Base-by-base conservation (phyloP, 2,113 vertebrate species). In the Machaerirhynchus nigripectus region DNA sequence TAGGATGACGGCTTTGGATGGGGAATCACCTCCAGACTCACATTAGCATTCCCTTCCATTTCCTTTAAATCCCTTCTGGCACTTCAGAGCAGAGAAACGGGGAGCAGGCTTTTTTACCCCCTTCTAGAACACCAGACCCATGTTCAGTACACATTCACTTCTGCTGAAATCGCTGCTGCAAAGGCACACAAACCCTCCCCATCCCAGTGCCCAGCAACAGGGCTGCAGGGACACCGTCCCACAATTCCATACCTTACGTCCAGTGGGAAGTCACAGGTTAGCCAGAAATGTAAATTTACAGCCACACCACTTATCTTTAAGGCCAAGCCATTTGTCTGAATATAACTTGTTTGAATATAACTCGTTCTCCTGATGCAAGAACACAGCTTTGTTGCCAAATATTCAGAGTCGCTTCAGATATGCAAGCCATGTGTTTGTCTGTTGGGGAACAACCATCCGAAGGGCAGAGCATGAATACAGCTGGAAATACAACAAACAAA, bases 121-220 rank as follows among this genome's bases (percentile, higher is more conserved):
- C 8, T 65, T 42, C 53, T 21, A 70, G 33, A 65, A 26, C 21
- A 28, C 13, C 3, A 2, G 18, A 30, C 15, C 27, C 28, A 26
- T 0, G 0, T 22, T 57, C 42, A 56, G 68, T 61, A 59, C 3
- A 1, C 15, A 15, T 7, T 1, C 6, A 13, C 7, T 4, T 35
- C 42, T 74, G 42, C 11, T 59, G 40, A 53, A 64, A 37, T 68
- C 17, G 33, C 35, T 70, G 49, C 33, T 55, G 35, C 30, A 30
- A 67, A 78, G 65, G 40, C 9, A 37, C 50, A 24, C 18, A n/a
- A 73, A 61, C 23, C 35, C 44, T 52, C 4, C 28, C 28, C 1
- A 1, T 47, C 33, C 20, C 49, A 47, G 64, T 7, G 23, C 59
- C 57, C 21, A 40, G 5, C 46, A 24, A 4, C 1, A 7, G 13